Conservation (phyloP, 1,140 invertebrate genomes). For the Leptonema lineaticorne region DNA sequence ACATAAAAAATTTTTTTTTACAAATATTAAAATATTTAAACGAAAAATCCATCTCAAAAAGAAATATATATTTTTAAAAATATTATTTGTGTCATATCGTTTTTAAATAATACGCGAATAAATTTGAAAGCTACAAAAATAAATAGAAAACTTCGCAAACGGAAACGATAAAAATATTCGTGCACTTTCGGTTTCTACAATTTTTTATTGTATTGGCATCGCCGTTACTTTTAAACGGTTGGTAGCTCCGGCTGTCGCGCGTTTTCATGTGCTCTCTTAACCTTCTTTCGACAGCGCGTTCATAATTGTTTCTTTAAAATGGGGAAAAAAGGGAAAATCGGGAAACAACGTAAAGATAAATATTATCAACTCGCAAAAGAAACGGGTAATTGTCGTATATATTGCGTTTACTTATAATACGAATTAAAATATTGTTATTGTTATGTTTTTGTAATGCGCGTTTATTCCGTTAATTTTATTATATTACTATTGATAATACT, state of each 20-base stretch:
- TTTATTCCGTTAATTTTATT: not conserved
- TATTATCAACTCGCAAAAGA: slow-evolving; percentile 99
- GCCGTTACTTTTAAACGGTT: not conserved
- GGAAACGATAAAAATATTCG: not conserved
- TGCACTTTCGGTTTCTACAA: not conserved
- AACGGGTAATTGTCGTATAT: slow-evolving; percentile 70
- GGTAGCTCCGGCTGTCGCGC: not conserved
- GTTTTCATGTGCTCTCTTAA: not conserved
- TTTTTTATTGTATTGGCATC: too few relatives aligned
- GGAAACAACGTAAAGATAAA: slow-evolving; percentile 97
- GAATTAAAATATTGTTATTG: too few relatives aligned
- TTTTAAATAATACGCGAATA: too few relatives aligned
- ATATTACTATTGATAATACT: too few relatives aligned
- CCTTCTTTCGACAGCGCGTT: not conserved
- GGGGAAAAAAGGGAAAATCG: slow-evolving; percentile 96
- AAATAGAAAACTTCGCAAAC: not conserved
- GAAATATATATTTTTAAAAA: too few relatives aligned
- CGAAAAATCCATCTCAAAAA: too few relatives aligned
- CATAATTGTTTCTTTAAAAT: slow-evolving; percentile 60
- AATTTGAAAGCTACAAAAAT: too few relatives aligned
- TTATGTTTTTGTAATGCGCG: not conserved
- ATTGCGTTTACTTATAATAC: not conserved
- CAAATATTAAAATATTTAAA: too few relatives aligned
- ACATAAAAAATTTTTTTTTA: too few relatives aligned
- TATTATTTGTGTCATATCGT: too few relatives aligned